These are phyloP conservation scores for Amblyraja radiata DNA, from an alignment of 2,797 vertebrate species.

Conservation along the genomic window DNA sequence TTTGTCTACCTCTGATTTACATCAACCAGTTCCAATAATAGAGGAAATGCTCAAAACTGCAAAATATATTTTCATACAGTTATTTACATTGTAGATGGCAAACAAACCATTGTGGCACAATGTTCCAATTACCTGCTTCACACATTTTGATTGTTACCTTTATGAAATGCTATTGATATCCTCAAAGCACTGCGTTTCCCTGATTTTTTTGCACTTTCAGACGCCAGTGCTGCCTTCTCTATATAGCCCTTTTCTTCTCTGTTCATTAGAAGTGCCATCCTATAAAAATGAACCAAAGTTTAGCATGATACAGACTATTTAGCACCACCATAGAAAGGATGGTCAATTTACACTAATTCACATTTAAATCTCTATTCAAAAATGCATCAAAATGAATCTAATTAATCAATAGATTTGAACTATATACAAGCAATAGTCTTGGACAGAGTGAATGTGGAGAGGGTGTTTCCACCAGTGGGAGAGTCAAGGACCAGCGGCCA, in stretches of 20 bases:
- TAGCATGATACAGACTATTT: neutral
- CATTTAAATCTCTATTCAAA: neutral
- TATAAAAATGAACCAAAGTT: slow-evolving; percentile 49
- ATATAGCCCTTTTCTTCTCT: slow-evolving; percentile 68
- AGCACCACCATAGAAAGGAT: neutral
- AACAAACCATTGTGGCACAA: neutral
- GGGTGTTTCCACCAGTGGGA: too few species aligned
- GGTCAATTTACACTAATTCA: neutral
- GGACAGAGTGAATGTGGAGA: too few species aligned
- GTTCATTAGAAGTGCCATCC: slow-evolving; percentile 77
- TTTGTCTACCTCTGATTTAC: too few species aligned
- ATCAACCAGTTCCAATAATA: too few species aligned
- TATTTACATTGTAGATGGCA: too few species aligned
- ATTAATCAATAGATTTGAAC: neutral
- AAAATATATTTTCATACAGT: too few species aligned
- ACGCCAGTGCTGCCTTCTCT: slow-evolving; percentile 58
- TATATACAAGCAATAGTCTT: neutral
- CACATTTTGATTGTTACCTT: slow-evolving; percentile 61
- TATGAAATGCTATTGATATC: slow-evolving; percentile 79
- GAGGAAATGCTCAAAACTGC: too few species aligned
- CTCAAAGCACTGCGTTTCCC: slow-evolving; percentile 69
- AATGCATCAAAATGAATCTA: neutral
- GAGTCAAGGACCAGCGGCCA: too few species aligned
- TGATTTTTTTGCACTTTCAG: slow-evolving; percentile 57
- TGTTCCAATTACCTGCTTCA: neutral